Base-by-base conservation (phyloP, 2,113 vertebrate genomes). In the Petrocephalus zakoni region DNA sequence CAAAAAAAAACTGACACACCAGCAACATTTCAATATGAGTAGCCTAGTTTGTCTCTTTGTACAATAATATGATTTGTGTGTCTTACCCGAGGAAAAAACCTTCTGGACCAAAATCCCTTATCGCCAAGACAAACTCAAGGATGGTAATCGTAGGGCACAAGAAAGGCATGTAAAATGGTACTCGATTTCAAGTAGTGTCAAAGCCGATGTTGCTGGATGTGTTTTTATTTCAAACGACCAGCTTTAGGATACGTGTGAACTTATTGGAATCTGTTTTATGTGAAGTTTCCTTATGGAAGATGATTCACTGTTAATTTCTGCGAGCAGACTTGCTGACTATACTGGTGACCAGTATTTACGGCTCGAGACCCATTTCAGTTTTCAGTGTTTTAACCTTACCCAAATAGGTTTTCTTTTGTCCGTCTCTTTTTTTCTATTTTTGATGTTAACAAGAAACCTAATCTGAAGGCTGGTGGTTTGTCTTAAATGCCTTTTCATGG, bases 401-500 rank as follows among this genome's bases (percentile, higher is more conserved):
- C 46, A 49, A 49, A n/a, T 22, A 68, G 3, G n/a, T 68, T 68
- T 22, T 49, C 15, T 83, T 19, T 1, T 10, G 17, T 68, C 19
- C 34, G 15, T n/a, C 6, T 68, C 21, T n/a, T 68, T 19, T 47
- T 82, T 3, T 22, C 15, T 78, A 2, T 15, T 78, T 78, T 17
- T 78, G 34, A 37, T 78, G 29, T 78, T 78, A 42, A 17, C 29
- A 75, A 75, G 34, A 78, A 9, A 68, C 13, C 72, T 78, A 78
- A 78, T 42, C 72, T 37, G 61, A 68, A 68, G 72, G 72, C 72
- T 55, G 53, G 53, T 13, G 53, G 53, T 55, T 78, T 29, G 29
- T 78, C 72, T 78, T 83, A 83, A 83, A 83, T 83, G 46, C 46
- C 46, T 49, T 83, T 83, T 83, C 81, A 83, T 47, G 46, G 22